Conservation (phyloP, 2,888 invertebrate species). For the Mongoloraphidia duomilia region DNA sequence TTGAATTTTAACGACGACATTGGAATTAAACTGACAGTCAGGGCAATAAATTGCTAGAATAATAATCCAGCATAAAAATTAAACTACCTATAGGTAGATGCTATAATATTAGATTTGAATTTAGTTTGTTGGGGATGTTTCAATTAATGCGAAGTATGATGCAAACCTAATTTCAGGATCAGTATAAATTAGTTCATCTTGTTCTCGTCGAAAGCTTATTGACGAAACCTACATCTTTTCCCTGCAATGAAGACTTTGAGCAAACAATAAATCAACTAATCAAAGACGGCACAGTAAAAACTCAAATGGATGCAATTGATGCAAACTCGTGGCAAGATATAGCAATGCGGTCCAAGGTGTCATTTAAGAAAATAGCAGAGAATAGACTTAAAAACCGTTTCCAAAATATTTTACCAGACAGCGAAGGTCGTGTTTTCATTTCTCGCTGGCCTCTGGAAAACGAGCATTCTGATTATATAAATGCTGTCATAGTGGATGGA, state of each 20-base stretch:
- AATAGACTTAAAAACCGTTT: slow-evolving; percentile 26
- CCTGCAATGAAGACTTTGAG: slow-evolving; percentile 24
- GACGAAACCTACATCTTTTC: slow-evolving; percentile 24
- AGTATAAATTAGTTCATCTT: slow-evolving; percentile 32
- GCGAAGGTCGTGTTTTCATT: slow-evolving; percentile 24
- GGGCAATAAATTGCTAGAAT: too few species aligned
- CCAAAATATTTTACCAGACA: slow-evolving; percentile 26
- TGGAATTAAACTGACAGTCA: too few species aligned
- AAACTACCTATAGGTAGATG: too few species aligned
- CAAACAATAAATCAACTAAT: slow-evolving; percentile 19
- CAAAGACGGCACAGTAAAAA: slow-evolving; percentile 18
- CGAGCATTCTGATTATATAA: slow-evolving; percentile 30
- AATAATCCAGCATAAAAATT: too few species aligned
- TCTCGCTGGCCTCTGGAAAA: slow-evolving; percentile 25
- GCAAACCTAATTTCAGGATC: slow-evolving; percentile 20
- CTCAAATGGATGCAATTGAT: slow-evolving; percentile 25
- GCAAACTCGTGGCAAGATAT: slow-evolving; percentile 29
- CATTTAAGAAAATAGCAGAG: too few species aligned
- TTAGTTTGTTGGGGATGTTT: too few species aligned
- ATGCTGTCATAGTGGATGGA: slow-evolving; percentile 30
- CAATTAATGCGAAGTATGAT: not conserved
- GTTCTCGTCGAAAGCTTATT: slow-evolving; percentile 29
- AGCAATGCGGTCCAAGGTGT: slow-evolving; percentile 21
- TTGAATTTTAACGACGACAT: too few species aligned
- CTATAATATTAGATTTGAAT: too few species aligned